These are phyloP conservation scores for Brachypodius melanocephalos DNA, from an alignment of 2,113 vertebrate genomes.

Conservation along the genomic window DNA sequence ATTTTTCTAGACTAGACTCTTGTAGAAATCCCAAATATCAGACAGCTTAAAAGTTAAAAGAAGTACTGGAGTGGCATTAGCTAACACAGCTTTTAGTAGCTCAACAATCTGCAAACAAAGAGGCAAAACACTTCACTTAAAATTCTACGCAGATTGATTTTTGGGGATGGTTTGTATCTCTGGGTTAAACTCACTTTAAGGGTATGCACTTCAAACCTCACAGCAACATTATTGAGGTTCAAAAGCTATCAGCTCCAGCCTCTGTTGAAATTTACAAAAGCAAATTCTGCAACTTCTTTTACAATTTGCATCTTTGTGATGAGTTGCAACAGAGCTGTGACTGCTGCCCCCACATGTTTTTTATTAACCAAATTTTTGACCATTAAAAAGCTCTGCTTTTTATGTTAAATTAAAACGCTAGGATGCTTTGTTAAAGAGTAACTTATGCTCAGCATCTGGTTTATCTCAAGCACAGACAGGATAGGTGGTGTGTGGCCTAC, in stretches of 20 bases:
- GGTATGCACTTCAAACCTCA: neutral
- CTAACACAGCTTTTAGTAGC: neutral
- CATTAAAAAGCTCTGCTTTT: neutral
- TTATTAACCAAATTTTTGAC: neutral
- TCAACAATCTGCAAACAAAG: neutral
- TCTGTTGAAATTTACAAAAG: neutral
- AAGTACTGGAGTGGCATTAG: neutral
- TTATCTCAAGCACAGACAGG: neutral
- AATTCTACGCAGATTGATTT: neutral
- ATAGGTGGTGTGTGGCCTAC: neutral
- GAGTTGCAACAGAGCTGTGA: neutral
- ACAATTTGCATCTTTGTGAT: neutral
- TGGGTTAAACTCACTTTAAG: neutral
- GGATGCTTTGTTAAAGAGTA: conserved; percentile 18
- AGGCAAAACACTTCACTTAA: neutral
- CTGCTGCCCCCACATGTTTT: neutral
- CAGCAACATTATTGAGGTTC: neutral
- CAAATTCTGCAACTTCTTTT: neutral
- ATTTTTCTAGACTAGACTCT: neutral
- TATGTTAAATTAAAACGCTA: neutral
- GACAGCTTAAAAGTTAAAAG: neutral
- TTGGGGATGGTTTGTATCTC: neutral
- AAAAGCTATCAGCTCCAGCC: neutral
- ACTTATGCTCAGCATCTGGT: conserved; percentile 10
- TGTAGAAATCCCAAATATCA: conserved; percentile 3